A percentile compares a stretch with the other conserved stretches of the same genome.
Conservation (phyloP, 2,113 vertebrate species). For the Oreochromis tanganicae region DNA sequence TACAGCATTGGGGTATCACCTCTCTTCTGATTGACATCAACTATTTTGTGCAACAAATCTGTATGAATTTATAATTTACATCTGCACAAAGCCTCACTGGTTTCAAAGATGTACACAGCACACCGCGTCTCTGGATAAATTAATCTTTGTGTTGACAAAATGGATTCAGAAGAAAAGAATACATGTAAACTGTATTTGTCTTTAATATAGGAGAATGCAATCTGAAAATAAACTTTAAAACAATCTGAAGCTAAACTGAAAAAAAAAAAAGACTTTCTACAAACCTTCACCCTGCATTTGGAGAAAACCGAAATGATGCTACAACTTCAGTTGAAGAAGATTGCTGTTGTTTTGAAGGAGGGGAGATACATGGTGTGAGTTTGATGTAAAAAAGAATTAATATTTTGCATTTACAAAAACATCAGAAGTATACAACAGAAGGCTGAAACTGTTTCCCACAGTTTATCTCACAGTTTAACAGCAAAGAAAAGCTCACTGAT, state of each 20-base stretch:
- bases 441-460: background rate
- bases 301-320: accelerated
- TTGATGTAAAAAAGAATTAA: background rate
- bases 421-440: background rate
- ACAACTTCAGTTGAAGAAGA: background rate
- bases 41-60: background rate
- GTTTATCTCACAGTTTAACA: background rate
- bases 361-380: background rate
- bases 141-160: background rate
- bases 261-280: background rate
- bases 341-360: background rate
- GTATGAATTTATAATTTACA: background rate
- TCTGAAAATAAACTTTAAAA: background rate
- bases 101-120: background rate
- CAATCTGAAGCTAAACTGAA: background rate
- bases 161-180: background rate
- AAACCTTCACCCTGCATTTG: background rate
- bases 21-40: background rate
- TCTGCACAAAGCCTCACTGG: background rate
- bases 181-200: background rate
- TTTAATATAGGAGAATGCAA: background rate
- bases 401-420: background rate
- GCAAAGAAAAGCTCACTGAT: background rate
- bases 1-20: background rate
- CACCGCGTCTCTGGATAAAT: background rate